Conservation (phyloP, 1,140 invertebrate species). For the Pogonus chalceus region DNA sequence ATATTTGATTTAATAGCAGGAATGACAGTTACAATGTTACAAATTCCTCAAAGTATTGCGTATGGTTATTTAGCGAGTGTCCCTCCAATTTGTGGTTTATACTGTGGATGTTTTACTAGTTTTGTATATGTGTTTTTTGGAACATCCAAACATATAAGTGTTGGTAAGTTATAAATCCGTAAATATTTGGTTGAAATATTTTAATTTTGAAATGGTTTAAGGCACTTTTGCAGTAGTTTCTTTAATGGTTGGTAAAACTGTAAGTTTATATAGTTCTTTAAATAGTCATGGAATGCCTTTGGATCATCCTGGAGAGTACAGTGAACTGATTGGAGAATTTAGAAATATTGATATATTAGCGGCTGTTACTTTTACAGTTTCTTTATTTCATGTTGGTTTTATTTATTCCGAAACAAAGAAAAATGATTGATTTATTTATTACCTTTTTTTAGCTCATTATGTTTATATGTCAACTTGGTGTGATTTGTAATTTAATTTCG, state of each 20-base stretch:
- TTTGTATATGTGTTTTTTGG: not conserved
- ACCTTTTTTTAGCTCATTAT: not conserved
- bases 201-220: too few relatives aligned
- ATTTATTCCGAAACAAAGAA: not conserved
- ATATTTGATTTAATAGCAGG: slow-evolving; percentile 28
- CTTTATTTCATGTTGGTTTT: slow-evolving; percentile 8
- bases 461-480: not conserved
- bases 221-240: not conserved
- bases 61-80: not conserved
- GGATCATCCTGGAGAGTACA: not conserved
- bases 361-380: not conserved
- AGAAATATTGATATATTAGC: not conserved
- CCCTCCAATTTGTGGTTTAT: not conserved
- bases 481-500: not conserved
- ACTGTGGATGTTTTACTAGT: not conserved
- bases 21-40: slow-evolving; percentile 13
- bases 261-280: not conserved
- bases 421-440: not conserved
- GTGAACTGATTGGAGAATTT: too few relatives aligned
- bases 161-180: not conserved
- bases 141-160: not conserved
- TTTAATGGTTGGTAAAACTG: not conserved
- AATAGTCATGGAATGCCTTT: not conserved
- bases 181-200: not conserved
- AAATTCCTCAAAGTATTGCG: not conserved